Evolutionary conservation across 2,797 vertebrate species (phyloP).

Genomic region (Malurus leucopterus): DNA sequence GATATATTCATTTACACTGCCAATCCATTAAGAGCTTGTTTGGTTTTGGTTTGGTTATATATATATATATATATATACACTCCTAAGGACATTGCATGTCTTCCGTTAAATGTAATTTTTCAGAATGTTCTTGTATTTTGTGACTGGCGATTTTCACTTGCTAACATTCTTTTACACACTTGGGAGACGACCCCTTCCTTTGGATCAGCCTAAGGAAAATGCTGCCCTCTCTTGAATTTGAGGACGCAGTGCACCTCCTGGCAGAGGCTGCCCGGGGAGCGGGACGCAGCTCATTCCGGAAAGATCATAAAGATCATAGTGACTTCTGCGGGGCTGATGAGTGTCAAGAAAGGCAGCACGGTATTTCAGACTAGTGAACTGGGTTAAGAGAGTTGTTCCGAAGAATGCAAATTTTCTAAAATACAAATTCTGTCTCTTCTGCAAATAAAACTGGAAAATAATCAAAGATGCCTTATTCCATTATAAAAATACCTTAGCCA

Average conservation of each 20-base stretch:
- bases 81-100: neutral
- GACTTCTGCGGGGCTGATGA: neutral
- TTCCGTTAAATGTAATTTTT: neutral
- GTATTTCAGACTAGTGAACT: neutral
- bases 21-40: neutral
- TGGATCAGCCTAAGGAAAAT: constrained; percentile 61
- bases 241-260: constrained; percentile 47
- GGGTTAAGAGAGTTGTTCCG: neutral
- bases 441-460: neutral
- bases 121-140: neutral
- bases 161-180: constrained; percentile 3
- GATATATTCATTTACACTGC: neutral
- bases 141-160: neutral
- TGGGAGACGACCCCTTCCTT: neutral
- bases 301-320: neutral
- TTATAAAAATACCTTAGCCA: neutral
- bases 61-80: no score
- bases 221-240: constrained; percentile 78
- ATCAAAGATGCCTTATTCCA: neutral
- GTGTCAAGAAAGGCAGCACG: neutral
- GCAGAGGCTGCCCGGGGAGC: neutral
- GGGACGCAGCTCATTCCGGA: neutral
- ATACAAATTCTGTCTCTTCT: neutral
- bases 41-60: neutral
- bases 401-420: neutral